These are phyloP conservation scores for Brienomyrus brachyistius DNA, from an alignment of 2,113 vertebrate genomes.

Conservation along the genomic window DNA sequence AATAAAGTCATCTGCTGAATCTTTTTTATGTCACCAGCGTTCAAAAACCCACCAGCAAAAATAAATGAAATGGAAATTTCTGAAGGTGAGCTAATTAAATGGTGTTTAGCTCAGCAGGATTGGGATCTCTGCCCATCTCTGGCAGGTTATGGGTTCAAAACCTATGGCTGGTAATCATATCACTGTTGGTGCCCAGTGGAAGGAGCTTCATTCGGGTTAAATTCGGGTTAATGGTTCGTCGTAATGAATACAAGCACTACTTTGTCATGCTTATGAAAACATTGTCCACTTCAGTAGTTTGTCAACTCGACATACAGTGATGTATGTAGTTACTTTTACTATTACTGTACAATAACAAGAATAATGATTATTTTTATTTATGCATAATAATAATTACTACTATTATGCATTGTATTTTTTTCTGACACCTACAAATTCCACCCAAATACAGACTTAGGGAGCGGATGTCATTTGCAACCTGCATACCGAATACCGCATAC, in stretches of 20 bases:
- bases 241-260: neutral
- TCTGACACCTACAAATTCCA: neutral
- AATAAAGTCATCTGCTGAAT: neutral
- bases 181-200: neutral
- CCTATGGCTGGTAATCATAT: neutral
- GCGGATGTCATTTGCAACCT: neutral
- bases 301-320: neutral
- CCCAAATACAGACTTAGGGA: neutral
- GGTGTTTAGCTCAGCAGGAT: neutral
- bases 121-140: neutral
- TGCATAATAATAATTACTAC: no score
- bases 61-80: neutral
- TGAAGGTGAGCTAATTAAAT: neutral
- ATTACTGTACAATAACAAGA: neutral
- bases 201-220: neutral
- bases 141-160: neutral
- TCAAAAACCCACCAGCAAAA: neutral
- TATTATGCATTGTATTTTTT: no score
- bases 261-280: neutral
- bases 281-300: neutral
- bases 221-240: neutral
- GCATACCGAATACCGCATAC: no score
- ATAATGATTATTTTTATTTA: no score
- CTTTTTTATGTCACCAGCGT: neutral
- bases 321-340: neutral